Evolutionary conservation across 2,888 invertebrate species (phyloP).

Genomic region (Camptogramma bilineatum): DNA sequence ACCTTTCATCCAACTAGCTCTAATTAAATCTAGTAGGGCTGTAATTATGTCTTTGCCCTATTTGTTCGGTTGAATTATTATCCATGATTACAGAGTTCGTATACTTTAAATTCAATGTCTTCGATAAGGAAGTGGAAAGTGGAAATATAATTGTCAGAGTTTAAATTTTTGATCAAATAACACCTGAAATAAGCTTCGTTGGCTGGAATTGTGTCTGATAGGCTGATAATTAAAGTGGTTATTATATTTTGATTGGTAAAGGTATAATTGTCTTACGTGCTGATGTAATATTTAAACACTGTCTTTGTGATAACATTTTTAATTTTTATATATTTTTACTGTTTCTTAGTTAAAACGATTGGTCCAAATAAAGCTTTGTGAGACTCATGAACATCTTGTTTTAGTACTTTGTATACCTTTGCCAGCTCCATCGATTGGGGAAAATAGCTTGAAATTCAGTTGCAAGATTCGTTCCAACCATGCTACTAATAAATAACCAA

Average conservation of each 20-base stretch:
- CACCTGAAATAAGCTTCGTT: conserved; percentile 81
- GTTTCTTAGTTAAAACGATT: not conserved
- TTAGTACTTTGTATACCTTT: not conserved
- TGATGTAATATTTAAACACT: conserved; percentile 37
- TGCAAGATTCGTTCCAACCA: not conserved
- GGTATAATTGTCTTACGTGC: conserved; percentile 47
- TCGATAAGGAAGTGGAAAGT: conserved; percentile 61
- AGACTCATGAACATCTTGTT: not conserved
- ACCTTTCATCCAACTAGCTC: conserved; percentile 75
- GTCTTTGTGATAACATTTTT: conserved; percentile 3
- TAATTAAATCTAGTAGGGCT: conserved; percentile 71
- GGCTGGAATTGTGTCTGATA: conserved; percentile 62
- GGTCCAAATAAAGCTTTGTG: not conserved
- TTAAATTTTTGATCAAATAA: conserved; percentile 80
- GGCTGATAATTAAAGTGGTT: conserved; percentile 64
- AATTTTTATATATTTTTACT: not conserved
- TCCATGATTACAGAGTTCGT: conserved; percentile 71
- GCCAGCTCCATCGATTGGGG: not conserved
- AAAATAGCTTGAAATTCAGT: not conserved
- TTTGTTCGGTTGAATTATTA: conserved; percentile 75
- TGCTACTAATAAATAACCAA: not conserved
- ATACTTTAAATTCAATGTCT: conserved; percentile 72
- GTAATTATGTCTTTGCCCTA: conserved; percentile 81
- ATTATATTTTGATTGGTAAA: conserved; percentile 53
- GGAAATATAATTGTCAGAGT: conserved; percentile 68